Percentiles rank a stretch among this genome's conserved stretches.
phyloP scores from a whole-genome alignment of 2,888 invertebrate genomes.

The Drosophila macrothrix region DNA sequence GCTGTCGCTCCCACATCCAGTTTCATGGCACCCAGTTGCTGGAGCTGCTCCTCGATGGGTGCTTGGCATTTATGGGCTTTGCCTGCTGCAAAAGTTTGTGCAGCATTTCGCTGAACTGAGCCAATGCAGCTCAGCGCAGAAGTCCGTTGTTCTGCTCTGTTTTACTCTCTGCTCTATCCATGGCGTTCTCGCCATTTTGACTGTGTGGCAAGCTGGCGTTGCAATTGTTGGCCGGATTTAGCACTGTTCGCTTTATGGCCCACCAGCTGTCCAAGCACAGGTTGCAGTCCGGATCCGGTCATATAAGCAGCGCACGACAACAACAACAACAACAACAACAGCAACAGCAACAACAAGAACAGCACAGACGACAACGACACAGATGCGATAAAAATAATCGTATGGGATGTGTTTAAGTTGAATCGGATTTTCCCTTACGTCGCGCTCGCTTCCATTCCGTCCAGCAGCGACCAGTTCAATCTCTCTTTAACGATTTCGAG shows the following conservation, averaged over 20 bases:
- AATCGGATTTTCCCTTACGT: constrained; percentile 57
- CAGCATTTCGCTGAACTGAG: constrained; percentile 48
- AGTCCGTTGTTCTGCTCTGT: neutral
- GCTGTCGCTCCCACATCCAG: constrained; percentile 11
- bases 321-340: constrained; percentile 7
- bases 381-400: constrained; percentile 64
- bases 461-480: neutral
- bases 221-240: constrained; percentile 73
- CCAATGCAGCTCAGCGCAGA: constrained; percentile 6
- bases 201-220: constrained; percentile 52
- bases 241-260: constrained; percentile 72
- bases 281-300: constrained; percentile 22
- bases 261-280: constrained; percentile 51
- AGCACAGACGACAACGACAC: constrained; percentile 6
- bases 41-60: constrained; percentile 54
- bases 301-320: constrained; percentile 27
- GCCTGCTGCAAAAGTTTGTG: constrained; percentile 59
- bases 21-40: constrained; percentile 5
- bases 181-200: constrained; percentile 30
- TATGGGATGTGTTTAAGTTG: constrained; percentile 73
- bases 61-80: constrained; percentile 72
- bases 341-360: neutral
- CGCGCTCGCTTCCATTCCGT: neutral
- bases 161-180: neutral
- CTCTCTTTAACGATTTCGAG: constrained; percentile 2